A percentile compares a stretch with the other conserved stretches of the same genome.
Evolutionary conservation across 2,797 vertebrate genomes (phyloP).

Genomic region (Bufotes viridis): DNA sequence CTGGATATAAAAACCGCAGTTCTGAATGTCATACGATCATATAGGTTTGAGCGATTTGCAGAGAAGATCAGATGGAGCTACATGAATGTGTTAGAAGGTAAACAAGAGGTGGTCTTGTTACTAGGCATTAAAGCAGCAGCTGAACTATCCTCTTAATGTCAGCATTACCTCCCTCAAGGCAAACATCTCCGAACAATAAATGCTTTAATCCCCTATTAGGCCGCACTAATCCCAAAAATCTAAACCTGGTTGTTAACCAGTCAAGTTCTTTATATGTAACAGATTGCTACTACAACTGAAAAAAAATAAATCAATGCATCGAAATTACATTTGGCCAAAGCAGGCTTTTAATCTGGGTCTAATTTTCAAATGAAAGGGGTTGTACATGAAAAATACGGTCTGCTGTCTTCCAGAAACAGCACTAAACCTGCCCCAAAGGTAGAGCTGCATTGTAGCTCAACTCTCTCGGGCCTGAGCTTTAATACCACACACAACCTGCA

Average conservation of each 20-base stretch:
- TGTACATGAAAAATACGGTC: no score
- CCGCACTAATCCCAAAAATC: slow-evolving; percentile 53
- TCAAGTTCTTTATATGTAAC: slow-evolving; percentile 30
- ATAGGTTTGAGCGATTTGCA: neutral
- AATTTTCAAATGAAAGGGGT: neutral
- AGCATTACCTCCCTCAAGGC: slow-evolving; percentile 52
- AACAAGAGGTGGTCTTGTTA: slow-evolving; percentile 53
- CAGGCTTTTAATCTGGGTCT: neutral
- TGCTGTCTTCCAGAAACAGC: no score
- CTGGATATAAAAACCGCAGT: neutral
- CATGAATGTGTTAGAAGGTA: slow-evolving; percentile 30
- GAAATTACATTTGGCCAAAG: neutral
- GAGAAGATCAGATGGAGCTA: neutral
- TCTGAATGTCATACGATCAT: neutral
- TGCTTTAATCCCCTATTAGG: slow-evolving; percentile 52
- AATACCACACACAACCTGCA: no score
- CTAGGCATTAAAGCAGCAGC: slow-evolving; percentile 55
- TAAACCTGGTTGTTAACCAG: slow-evolving; percentile 40
- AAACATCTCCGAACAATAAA: slow-evolving; percentile 61
- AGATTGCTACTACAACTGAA: slow-evolving; percentile 23
- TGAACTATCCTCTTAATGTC: slow-evolving; percentile 56
- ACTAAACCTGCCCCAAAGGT: no score
- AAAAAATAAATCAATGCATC: slow-evolving; percentile 25
- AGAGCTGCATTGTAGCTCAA: no score
- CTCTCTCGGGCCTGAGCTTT: no score